Conservation (phyloP, 2,888 invertebrate genomes). For the Gordius sp. region DNA sequence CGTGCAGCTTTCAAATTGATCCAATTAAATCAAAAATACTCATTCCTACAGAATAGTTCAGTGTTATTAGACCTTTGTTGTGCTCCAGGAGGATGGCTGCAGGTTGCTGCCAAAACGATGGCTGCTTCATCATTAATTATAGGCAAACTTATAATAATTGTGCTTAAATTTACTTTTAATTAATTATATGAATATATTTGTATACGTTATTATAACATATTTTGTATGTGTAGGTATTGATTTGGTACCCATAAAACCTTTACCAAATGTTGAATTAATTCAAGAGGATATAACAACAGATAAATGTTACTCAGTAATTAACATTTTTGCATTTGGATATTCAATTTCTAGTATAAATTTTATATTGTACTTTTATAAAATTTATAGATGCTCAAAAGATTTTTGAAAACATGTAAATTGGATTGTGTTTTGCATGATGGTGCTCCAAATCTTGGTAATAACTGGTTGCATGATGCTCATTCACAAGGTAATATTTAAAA, state of each 20-base stretch:
- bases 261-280: slow-evolving; percentile 63
- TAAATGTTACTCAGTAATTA: slow-evolving; percentile 39
- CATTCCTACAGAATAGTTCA: slow-evolving; percentile 73
- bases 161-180: not conserved
- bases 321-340: not conserved
- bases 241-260: slow-evolving; percentile 64
- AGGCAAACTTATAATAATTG: slow-evolving; percentile 30
- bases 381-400: slow-evolving; percentile 44
- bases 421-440: slow-evolving; percentile 88
- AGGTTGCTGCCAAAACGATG: slow-evolving; percentile 82
- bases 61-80: slow-evolving; percentile 94
- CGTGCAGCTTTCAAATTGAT: slow-evolving; percentile 97
- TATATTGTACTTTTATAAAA: not conserved
- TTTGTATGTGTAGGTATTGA: slow-evolving; percentile 53
- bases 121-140: slow-evolving; percentile 76
- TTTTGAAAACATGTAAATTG: slow-evolving; percentile 77
- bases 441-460: slow-evolving; percentile 75
- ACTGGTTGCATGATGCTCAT: slow-evolving; percentile 90
- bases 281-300: slow-evolving; percentile 88
- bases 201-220: not conserved
- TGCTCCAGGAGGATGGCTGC: slow-evolving; percentile 98
- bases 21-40: slow-evolving; percentile 81
- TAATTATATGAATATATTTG: too few species aligned
- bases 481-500: slow-evolving; percentile 40
- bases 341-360: not conserved